Evolutionary conservation across 2,797 vertebrate species (phyloP), one percentile per base, ranked within the genome.

Genomic region (Momotus momota): DNA sequence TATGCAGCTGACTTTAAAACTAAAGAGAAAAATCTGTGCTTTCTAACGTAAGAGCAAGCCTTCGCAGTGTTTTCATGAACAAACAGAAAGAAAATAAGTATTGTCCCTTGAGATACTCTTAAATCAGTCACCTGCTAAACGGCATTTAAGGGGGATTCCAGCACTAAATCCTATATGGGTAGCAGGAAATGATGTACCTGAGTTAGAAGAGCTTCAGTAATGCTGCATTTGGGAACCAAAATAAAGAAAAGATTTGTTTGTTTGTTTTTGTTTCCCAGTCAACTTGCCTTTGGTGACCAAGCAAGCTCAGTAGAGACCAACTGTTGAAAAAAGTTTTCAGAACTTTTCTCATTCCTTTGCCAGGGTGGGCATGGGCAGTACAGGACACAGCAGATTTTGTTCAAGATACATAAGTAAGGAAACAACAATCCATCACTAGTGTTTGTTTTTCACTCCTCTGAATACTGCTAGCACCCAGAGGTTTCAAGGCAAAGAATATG

Each of bases 401-500:
- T 92, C 81, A 81, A 91, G 92, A 58, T 80, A 49, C 81, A 48
- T 88, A 92, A 95, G 92, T 96, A 90, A 71, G 61, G 77, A 88
- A 94, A 87, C 54, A 94, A 52, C 45, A 45, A 38, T 94, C 94
- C 82, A 52, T 96, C 93, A 38, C 66, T 94, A 65, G 46, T 95
- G 90, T 96, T 97, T 97, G 81, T 82, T 94, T 96, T 96, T 94
- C 21, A 75, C 87, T 96, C 67, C 86, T 97, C 81, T 96, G 96
- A 95, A 96, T 97, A 92, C 73, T 72, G 79, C 96, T 96, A 95
- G 93, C 74, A 84, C 66, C 65, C 84, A 89, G 89, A 95, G 87
- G 85, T 97, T 98, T 97, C 96, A 97, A 96, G 96, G 96, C 93
- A 97, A 97, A 97, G 96, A 93, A 81, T 94, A 94, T 92, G 94